A percentile compares a stretch with the other conserved stretches of the same genome.
phyloP scores from a whole-genome alignment of 2,888 invertebrate genomes.

The Scaeva pyrastri region DNA sequence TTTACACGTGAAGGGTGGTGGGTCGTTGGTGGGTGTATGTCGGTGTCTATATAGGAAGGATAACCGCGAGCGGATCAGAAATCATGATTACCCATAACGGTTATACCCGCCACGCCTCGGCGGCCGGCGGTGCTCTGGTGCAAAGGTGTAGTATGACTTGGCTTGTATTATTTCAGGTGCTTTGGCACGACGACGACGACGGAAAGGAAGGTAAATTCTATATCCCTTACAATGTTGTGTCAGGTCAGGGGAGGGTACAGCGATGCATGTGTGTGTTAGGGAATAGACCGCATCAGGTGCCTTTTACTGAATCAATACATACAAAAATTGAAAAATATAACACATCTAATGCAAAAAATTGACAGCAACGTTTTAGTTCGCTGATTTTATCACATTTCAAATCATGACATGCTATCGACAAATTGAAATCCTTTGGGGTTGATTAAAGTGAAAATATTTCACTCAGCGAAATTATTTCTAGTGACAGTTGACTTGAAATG shows the following conservation, averaged over 20 bases:
- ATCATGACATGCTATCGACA: constrained; percentile 67
- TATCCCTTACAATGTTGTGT: neutral
- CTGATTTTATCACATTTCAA: constrained; percentile 73
- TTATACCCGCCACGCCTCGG: neutral
- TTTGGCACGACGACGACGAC: constrained; percentile 23
- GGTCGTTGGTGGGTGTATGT: neutral
- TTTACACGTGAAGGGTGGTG: constrained; percentile 28
- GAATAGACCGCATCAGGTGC: constrained; percentile 13
- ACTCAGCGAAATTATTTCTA: constrained; percentile 66
- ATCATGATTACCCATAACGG: constrained; percentile 26
- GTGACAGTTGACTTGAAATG: constrained; percentile 62
- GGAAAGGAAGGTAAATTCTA: constrained; percentile 50
- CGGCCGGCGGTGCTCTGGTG: no score
- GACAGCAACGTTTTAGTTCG: constrained; percentile 54
- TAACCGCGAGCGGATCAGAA: constrained; percentile 38
- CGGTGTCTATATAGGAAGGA: constrained; percentile 6
- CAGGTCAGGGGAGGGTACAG: constrained; percentile 9
- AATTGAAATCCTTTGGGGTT: constrained; percentile 72
- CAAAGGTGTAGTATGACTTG: constrained; percentile 12
- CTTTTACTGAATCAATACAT: neutral
- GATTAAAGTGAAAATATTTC: constrained; percentile 72
- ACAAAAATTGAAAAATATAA: no score
- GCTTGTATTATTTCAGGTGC: constrained; percentile 35
- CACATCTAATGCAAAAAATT: constrained; percentile 18
- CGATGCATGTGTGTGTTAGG: constrained; percentile 35